Conservation (phyloP, 1,140 invertebrate genomes). For the Calliphora vicina region DNA sequence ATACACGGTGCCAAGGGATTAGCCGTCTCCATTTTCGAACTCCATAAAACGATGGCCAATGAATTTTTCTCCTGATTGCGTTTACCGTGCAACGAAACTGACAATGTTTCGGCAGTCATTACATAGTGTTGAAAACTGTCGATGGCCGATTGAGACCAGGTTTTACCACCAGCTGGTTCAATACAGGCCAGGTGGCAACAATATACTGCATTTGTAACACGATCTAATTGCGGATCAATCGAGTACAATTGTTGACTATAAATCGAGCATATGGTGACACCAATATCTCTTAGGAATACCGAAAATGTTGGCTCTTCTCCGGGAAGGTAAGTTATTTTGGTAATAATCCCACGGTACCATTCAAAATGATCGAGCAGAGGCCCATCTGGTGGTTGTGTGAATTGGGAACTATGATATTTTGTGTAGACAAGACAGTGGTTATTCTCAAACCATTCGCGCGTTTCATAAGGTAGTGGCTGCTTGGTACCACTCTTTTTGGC, state of each 20-base stretch:
- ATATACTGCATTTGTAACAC: constrained; percentile 38
- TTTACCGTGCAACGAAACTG: constrained; percentile 40
- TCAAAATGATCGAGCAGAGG: background rate
- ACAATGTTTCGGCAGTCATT: constrained; percentile 36
- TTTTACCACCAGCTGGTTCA: constrained; percentile 41
- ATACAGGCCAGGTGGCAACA: constrained; percentile 46
- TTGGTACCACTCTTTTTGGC: background rate
- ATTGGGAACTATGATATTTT: background rate
- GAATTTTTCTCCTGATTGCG: constrained; percentile 40
- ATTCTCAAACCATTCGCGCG: constrained; percentile 31
- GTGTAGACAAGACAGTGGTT: constrained; percentile 39
- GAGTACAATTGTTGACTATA: constrained; percentile 12
- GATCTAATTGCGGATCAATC: constrained; percentile 39
- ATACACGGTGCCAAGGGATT: constrained; percentile 42
- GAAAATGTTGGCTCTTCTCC: constrained; percentile 17
- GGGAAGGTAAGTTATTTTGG: background rate
- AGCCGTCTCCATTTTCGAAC: constrained; percentile 36
- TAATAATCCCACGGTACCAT: constrained; percentile 43
- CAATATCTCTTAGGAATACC: constrained; percentile 41
- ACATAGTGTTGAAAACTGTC: constrained; percentile 43
- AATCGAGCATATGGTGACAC: constrained; percentile 29
- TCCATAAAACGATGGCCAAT: constrained; percentile 45
- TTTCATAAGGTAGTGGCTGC: background rate
- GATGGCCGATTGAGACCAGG: constrained; percentile 45
- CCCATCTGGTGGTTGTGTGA: background rate